Conservation (phyloP, 2,888 invertebrate genomes). For the Sympetrum striolatum region DNA sequence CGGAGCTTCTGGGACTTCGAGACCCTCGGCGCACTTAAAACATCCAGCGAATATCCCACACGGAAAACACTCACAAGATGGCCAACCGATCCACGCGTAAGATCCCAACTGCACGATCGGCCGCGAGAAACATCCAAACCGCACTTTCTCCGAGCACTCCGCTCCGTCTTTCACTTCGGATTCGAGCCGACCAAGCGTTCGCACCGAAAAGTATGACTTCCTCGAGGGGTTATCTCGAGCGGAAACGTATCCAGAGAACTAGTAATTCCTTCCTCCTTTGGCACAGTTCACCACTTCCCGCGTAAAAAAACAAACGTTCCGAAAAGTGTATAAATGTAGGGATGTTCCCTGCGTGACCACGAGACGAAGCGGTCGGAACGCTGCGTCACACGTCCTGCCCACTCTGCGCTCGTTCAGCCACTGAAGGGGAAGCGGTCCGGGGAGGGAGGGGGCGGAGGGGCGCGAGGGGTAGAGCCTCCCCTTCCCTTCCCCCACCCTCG, state of each 20-base stretch:
- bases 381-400: background rate
- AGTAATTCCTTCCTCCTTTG: too few relatives aligned
- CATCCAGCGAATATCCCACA: background rate
- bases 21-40: background rate
- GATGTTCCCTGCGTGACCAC: background rate
- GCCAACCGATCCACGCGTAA: background rate
- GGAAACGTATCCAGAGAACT: too few relatives aligned
- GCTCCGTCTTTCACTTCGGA: background rate
- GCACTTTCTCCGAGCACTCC: background rate
- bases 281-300: too few relatives aligned
- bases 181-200: background rate
- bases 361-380: background rate
- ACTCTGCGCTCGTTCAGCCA: slow-evolving; percentile 24
- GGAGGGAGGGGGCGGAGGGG: background rate
- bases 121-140: background rate
- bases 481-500: background rate
- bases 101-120: background rate
- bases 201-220: background rate
- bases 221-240: background rate
- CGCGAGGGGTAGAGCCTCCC: background rate
- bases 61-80: background rate
- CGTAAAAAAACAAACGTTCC: too few relatives aligned
- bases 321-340: too few relatives aligned
- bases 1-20: background rate
- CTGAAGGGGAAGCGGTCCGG: background rate